Percentiles rank a stretch among this genome's conserved stretches.
These are phyloP conservation scores for Nomada fabriciana DNA, from an alignment of 2,888 invertebrate genomes.

Conservation along the genomic window DNA sequence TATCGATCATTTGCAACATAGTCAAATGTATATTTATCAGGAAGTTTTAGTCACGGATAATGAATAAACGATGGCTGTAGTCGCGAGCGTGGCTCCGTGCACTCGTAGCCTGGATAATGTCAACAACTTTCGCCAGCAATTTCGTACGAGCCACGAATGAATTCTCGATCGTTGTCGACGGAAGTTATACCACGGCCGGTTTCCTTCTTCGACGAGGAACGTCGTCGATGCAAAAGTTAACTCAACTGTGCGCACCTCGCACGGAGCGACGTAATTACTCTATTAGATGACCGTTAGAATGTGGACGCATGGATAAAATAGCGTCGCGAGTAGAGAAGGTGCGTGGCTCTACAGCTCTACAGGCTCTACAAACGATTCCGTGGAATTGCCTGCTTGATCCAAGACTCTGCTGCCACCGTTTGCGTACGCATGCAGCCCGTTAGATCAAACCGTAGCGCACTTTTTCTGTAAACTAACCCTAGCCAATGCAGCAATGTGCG, in stretches of 20 bases:
- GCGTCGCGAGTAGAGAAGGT: slow-evolving; percentile 11
- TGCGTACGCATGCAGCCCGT: slow-evolving; percentile 19
- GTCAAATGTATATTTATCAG: slow-evolving; percentile 67
- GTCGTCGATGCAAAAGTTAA: background rate
- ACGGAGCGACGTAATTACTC: slow-evolving; percentile 47
- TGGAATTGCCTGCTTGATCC: slow-evolving; percentile 59
- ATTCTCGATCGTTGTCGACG: slow-evolving; percentile 24
- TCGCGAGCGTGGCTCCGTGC: slow-evolving; percentile 18
- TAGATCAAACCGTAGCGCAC: slow-evolving; percentile 21
- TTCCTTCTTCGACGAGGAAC: background rate
- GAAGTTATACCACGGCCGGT: background rate
- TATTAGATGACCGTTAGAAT: slow-evolving; percentile 53
- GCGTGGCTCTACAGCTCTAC: too few species aligned
- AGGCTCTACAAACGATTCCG: slow-evolving; percentile 42
- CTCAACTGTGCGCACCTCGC: slow-evolving; percentile 34
- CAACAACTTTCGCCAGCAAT: slow-evolving; percentile 74
- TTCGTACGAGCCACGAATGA: slow-evolving; percentile 31
- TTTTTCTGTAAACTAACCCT: slow-evolving; percentile 57
- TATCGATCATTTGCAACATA: slow-evolving; percentile 33
- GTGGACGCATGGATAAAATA: slow-evolving; percentile 8
- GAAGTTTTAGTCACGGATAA: slow-evolving; percentile 68
- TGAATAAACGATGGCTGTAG: slow-evolving; percentile 41
- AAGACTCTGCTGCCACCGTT: slow-evolving; percentile 52
- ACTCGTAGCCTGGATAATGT: slow-evolving; percentile 44
- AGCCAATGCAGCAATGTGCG: slow-evolving; percentile 36